A percentile compares a stretch with the other conserved stretches of the same genome.
Evolutionary conservation across 2,113 vertebrate species (phyloP).

Genomic region (Steatornis caripensis): DNA sequence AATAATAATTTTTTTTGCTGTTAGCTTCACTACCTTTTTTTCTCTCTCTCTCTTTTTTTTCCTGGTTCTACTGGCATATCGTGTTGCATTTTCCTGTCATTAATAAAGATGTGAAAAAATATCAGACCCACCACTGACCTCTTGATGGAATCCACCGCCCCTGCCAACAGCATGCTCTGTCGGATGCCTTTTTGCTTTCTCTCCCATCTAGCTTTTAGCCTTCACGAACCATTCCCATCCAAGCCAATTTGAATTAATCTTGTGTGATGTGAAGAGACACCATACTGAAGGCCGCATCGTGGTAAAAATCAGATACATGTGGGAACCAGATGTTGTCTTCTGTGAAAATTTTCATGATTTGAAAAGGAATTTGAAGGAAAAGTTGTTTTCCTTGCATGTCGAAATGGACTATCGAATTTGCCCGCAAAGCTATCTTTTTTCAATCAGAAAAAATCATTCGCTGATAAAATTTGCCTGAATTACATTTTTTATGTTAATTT

Average conservation of each 20-base stretch:
- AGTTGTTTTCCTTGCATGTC: not conserved
- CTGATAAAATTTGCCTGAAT: not conserved
- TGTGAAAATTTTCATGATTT: not conserved
- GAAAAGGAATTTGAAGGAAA: not conserved
- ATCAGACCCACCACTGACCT: slow-evolving; percentile 6
- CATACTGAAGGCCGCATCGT: not conserved
- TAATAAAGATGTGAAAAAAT: not conserved
- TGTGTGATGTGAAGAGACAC: not conserved
- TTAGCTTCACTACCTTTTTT: not conserved
- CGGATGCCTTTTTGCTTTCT: not conserved
- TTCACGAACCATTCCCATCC: not conserved
- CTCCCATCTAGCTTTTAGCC: not conserved
- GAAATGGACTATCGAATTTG: not conserved
- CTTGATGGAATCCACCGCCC: not conserved
- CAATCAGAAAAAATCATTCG: not conserved
- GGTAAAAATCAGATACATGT: not conserved
- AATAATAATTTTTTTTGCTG: not conserved
- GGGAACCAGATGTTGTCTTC: slow-evolving; percentile 21
- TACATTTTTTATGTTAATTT: not conserved
- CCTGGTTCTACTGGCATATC: not conserved
- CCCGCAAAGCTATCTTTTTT: not conserved
- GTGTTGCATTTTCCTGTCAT: not conserved
- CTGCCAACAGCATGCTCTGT: not conserved
- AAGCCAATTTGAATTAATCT: not conserved
- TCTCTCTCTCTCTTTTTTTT: no score